phyloP scores from a whole-genome alignment of 2,113 vertebrate genomes.

The Catharus bicknelli region DNA sequence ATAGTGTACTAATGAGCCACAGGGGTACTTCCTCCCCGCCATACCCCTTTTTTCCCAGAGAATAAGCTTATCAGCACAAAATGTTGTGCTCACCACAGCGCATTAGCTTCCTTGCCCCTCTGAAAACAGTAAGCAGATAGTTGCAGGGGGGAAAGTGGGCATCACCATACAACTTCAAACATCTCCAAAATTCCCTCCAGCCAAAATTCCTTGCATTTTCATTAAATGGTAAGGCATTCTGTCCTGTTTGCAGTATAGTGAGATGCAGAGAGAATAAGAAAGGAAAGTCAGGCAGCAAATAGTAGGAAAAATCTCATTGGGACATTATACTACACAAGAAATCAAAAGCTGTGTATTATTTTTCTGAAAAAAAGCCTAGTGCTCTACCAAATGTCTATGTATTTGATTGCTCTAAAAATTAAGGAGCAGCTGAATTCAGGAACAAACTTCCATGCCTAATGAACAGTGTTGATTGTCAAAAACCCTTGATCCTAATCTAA shows the following conservation, averaged over 20 bases:
- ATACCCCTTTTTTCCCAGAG: not conserved
- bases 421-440: not conserved
- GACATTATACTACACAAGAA: not conserved
- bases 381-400: not conserved
- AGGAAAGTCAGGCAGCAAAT: not conserved
- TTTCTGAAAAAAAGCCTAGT: not conserved
- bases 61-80: not conserved
- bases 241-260: not conserved
- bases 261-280: not conserved
- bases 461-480: not conserved
- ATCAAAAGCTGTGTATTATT: not conserved
- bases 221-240: not conserved
- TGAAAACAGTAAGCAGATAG: not conserved
- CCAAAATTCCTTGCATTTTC: not conserved
- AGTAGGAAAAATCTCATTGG: not conserved
- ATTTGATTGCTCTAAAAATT: not conserved
- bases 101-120: fast-evolving
- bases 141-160: not conserved
- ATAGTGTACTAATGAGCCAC: not conserved
- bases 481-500: not conserved
- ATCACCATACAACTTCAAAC: not conserved
- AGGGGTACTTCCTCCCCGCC: fast-evolving
- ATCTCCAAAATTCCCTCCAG: not conserved
- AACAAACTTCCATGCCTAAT: not conserved
- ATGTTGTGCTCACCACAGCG: fast-evolving